These are phyloP conservation scores for Calcarius lapponicus DNA, from an alignment of 2,797 vertebrate genomes.

Conservation along the genomic window DNA sequence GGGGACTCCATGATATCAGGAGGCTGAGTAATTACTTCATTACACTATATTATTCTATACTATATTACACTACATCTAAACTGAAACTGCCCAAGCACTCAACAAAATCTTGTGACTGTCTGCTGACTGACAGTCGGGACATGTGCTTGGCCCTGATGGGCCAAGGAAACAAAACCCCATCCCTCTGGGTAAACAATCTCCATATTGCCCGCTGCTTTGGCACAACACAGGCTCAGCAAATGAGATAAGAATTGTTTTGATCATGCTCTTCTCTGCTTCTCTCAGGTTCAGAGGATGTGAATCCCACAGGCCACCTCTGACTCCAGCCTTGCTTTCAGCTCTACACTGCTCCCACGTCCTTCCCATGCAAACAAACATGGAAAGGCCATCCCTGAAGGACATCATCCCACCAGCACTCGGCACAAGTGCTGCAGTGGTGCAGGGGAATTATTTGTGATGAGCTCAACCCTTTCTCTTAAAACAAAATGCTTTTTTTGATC, in stretches of 20 bases:
- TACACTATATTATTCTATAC: too few relatives aligned
- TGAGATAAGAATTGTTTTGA: too few relatives aligned
- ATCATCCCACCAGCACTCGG: not conserved
- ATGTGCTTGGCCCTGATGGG: too few relatives aligned
- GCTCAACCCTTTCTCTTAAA: not conserved
- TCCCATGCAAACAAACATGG: not conserved
- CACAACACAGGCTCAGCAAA: too few relatives aligned
- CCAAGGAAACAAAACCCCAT: too few relatives aligned
- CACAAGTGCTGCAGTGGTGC: accelerated
- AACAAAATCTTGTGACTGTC: too few relatives aligned
- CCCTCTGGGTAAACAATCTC: too few relatives aligned
- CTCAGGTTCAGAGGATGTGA: too few relatives aligned
- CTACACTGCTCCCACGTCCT: not conserved
- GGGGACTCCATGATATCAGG: not conserved
- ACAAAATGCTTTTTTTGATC: not conserved
- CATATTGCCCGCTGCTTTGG: too few relatives aligned
- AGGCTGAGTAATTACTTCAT: not conserved
- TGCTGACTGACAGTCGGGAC: too few relatives aligned
- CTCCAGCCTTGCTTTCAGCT: not conserved
- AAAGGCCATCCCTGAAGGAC: not conserved
- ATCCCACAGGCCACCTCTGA: too few relatives aligned
- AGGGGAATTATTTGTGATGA: not conserved
- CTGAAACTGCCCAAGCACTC: not conserved
- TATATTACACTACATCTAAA: not conserved
- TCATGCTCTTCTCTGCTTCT: too few relatives aligned